Percentiles rank a stretch among this genome's conserved stretches.
Evolutionary conservation across 2,113 vertebrate genomes (phyloP).

Genomic region (Catharus minimus): DNA sequence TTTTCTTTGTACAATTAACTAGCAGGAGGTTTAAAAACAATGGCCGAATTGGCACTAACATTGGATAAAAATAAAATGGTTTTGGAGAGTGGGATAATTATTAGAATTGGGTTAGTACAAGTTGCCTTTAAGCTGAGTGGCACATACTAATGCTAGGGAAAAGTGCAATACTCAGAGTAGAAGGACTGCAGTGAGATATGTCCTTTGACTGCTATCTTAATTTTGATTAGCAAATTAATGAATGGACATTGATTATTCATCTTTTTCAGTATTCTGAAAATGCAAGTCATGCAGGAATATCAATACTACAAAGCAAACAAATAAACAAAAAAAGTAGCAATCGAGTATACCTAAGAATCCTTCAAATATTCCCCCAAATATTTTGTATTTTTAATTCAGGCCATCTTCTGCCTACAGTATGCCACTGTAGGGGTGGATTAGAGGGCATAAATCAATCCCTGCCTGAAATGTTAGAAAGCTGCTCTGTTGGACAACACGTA

Average conservation of each 20-base stretch:
- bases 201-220: background rate
- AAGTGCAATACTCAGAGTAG: background rate
- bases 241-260: background rate
- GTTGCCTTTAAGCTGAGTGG: background rate
- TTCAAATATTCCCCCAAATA: background rate
- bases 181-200: background rate
- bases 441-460: constrained; percentile 20
- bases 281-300: background rate
- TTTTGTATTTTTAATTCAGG: background rate
- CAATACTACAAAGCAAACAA: background rate
- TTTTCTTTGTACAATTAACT: background rate
- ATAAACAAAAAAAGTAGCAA: background rate
- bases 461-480: background rate
- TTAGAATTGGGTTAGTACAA: background rate
- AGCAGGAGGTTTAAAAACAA: background rate
- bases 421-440: background rate
- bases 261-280: background rate
- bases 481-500: background rate
- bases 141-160: background rate
- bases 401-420: background rate
- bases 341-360: background rate
- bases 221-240: background rate
- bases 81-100: background rate
- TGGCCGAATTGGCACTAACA: background rate
- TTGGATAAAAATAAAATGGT: background rate